phyloP scores from a whole-genome alignment of 2,888 invertebrate species.

The Neoaliturus tenellus region DNA sequence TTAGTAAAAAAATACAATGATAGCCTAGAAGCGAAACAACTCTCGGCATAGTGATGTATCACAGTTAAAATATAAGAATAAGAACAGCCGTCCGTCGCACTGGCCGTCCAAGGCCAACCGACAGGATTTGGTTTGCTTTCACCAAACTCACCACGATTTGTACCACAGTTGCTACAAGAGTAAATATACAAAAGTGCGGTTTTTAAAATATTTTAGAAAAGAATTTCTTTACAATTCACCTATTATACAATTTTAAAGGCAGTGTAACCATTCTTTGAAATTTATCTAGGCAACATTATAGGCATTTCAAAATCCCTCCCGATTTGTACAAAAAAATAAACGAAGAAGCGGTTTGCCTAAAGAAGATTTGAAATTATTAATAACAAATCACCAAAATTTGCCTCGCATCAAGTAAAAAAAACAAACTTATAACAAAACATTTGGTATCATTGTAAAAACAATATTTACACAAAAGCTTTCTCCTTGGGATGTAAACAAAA shows the following conservation, averaged over 20 bases:
- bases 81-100: constrained; percentile 43
- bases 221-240: constrained; percentile 12
- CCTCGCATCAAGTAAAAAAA: neutral
- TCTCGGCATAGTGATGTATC: constrained; percentile 56
- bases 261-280: constrained; percentile 46
- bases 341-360: neutral
- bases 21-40: constrained; percentile 51
- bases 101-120: constrained; percentile 46
- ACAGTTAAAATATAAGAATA: constrained; percentile 60
- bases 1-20: constrained; percentile 36
- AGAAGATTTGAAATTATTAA: neutral
- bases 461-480: constrained; percentile 32
- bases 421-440: constrained; percentile 46
- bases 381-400: constrained; percentile 27
- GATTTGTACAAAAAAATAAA: constrained; percentile 26
- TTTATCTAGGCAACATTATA: constrained; percentile 33
- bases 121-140: constrained; percentile 45
- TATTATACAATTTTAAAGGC: constrained; percentile 46
- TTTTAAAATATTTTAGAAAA: constrained; percentile 43
- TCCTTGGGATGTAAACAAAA: constrained; percentile 6
- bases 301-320: neutral
- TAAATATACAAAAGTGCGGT: constrained; percentile 40
- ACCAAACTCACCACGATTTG: constrained; percentile 45
- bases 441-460: constrained; percentile 40
- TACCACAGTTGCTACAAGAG: constrained; percentile 39